A percentile compares a stretch with the other conserved stretches of the same genome.
phyloP scores from a whole-genome alignment of 2,888 invertebrate genomes.

The Dryomyza anilis region DNA sequence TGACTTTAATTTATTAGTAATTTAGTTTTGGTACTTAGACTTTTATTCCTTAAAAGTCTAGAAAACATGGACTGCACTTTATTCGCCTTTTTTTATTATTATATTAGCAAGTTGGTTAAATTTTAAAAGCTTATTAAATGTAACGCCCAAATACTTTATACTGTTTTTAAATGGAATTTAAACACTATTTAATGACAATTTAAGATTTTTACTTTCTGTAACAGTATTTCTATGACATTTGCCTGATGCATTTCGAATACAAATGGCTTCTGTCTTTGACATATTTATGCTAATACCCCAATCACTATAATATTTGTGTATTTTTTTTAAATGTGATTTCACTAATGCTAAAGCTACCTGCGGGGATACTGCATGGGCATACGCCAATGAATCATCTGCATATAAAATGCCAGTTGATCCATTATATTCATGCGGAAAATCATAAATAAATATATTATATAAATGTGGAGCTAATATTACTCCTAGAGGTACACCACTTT shows the following conservation, averaged over 20 bases:
- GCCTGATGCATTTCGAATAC: conserved; percentile 24
- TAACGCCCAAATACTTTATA: conserved; percentile 23
- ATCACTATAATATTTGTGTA: conserved; percentile 15
- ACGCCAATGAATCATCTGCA: conserved; percentile 27
- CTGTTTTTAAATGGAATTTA: background rate
- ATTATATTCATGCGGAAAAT: conserved; percentile 27
- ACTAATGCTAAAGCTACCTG: background rate
- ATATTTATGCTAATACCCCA: conserved; percentile 27
- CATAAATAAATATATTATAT: conserved; percentile 27
- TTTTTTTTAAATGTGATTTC: background rate
- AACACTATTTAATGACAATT: background rate
- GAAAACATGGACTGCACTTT: background rate
- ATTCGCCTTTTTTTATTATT: conserved; percentile 17
- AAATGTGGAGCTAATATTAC: conserved; percentile 23
- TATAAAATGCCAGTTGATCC: conserved; percentile 23
- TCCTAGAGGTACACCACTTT: conserved; percentile 27
- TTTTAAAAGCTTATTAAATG: conserved; percentile 16
- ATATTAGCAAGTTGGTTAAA: background rate
- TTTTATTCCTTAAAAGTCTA: too few species aligned
- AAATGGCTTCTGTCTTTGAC: conserved; percentile 14
- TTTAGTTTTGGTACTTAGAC: background rate
- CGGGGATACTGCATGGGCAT: background rate
- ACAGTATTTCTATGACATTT: conserved; percentile 10
- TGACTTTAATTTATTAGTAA: background rate
- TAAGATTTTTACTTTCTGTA: conserved; percentile 18